Percentiles rank a stretch among this genome's conserved stretches.
Conservation (phyloP, 1,140 invertebrate genomes). For the Gryon sp. region DNA sequence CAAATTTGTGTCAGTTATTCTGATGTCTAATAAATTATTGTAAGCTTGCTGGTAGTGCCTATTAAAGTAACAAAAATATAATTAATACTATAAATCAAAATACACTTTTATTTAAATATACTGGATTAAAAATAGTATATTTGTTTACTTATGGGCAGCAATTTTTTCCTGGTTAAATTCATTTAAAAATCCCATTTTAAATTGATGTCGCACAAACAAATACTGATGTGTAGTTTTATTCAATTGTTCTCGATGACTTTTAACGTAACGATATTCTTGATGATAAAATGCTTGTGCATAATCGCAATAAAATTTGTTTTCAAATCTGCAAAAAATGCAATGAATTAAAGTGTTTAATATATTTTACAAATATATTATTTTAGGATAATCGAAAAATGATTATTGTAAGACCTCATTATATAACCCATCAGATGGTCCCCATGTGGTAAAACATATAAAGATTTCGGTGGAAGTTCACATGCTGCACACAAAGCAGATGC, state of each 20-base stretch:
- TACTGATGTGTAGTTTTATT: constrained; percentile 95
- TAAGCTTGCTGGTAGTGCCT: constrained; percentile 97
- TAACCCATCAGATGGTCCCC: constrained; percentile 93
- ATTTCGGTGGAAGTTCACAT: constrained; percentile 95
- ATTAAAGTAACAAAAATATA: constrained; percentile 54
- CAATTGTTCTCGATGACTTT: constrained; percentile 92
- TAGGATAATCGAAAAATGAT: constrained; percentile 11
- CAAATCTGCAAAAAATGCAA: constrained; percentile 82
- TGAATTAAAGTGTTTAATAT: background rate
- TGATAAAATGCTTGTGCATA: constrained; percentile 95
- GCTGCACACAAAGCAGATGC: constrained; percentile 92
- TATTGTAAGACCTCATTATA: constrained; percentile 82
- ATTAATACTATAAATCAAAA: background rate
- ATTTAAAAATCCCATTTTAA: constrained; percentile 98
- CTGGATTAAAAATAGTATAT: constrained; percentile 18
- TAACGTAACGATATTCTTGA: constrained; percentile 91
- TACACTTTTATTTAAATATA: background rate
- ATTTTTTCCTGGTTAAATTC: constrained; percentile 94
- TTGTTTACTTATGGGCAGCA: constrained; percentile 92
- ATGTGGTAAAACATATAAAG: constrained; percentile 92
- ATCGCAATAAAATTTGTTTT: constrained; percentile 96
- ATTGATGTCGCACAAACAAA: constrained; percentile 96
- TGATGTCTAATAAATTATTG: constrained; percentile 91
- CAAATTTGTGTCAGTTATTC: constrained; percentile 93
- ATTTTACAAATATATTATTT: background rate